Evolutionary conservation across 2,888 invertebrate genomes (phyloP), one percentile per base, ranked within the genome.

Genomic region (Steinernema hermaphroditum): DNA sequence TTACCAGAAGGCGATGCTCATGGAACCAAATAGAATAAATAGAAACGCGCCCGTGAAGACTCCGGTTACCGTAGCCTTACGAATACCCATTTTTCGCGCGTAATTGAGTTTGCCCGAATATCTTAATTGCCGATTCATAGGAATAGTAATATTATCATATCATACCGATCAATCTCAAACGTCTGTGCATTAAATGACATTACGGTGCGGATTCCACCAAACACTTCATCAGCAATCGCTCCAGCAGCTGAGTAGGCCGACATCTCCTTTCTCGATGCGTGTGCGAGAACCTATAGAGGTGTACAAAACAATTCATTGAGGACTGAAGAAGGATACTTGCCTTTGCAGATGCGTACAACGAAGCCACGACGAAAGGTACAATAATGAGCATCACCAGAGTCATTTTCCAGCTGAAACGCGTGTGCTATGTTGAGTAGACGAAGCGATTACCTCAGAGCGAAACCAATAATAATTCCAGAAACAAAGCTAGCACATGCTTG

Each of bases 221-320:
- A 75, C 19, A 87, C 86, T 76, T 87, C 87, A 72, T 87, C 85
- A 1, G 87, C 87, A 44, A 87, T 80, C 19, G 84, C 84, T 24
- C 87, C 86, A 6, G 87, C 87, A 16, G 76, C 75, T 16, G 85
- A 80, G 75, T 87, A 87, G 4, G 85, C 84, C 32, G 80, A 76
- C 80, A 85, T 88, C 77, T 89, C 89, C 75, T 88, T 81, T 22
- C 87, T 86, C 2, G 88, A 86, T 27, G 88, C 87, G 16, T 86
- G 83, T 6, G 88, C 84, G 49, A 88, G 86, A 72, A 88, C 73
- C 88, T 89, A 69, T n/a, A 77, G 54, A 41, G 29, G 27, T 8
- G 12, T 12, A 37, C 12, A 12, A 37, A 37, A 37, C n/a, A n/a
- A n/a, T n/a, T n/a, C n/a, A n/a, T n/a, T 8, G 24, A 19, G 73